Evolutionary conservation across 2,113 vertebrate genomes (phyloP).

Genomic region (Solea solea): DNA sequence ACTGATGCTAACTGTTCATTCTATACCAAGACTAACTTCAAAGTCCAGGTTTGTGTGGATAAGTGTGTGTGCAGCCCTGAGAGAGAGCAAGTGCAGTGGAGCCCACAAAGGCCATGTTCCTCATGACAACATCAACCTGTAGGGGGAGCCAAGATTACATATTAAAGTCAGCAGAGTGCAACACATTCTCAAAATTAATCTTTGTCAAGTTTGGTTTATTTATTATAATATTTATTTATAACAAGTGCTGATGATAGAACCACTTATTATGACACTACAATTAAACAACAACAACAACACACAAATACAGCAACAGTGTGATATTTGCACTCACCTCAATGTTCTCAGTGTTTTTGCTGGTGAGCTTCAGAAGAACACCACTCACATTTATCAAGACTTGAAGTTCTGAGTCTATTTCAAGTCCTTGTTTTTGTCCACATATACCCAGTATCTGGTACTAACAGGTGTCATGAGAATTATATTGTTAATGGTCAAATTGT

Average conservation of each 20-base stretch:
- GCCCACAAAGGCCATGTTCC: slow-evolving; percentile 38
- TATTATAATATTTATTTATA: neutral
- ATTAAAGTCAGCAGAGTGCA: slow-evolving; percentile 8
- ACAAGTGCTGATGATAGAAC: neutral
- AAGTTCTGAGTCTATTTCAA: slow-evolving; percentile 19
- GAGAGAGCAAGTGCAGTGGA: slow-evolving; percentile 30
- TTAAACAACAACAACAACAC: neutral
- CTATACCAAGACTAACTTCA: slow-evolving; percentile 31
- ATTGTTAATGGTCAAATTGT: slow-evolving; percentile 38
- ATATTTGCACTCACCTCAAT: slow-evolving; percentile 23
- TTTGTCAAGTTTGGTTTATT: neutral
- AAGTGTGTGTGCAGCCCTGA: slow-evolving; percentile 26
- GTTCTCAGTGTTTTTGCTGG: slow-evolving; percentile 26
- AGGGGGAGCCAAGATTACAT: slow-evolving; percentile 41
- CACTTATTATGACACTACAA: neutral
- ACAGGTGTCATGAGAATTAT: slow-evolving; percentile 41
- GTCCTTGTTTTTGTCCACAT: slow-evolving; percentile 8
- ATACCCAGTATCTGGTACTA: slow-evolving; percentile 43
- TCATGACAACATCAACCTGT: slow-evolving; percentile 52
- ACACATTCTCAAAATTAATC: neutral
- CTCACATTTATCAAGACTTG: slow-evolving; percentile 32
- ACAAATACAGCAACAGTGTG: too few relatives aligned
- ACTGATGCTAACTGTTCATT: slow-evolving; percentile 18
- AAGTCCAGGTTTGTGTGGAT: slow-evolving; percentile 39
- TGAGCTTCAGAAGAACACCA: slow-evolving; percentile 21